Base-by-base conservation (phyloP, 2,113 vertebrate genomes). In the Megaleporinus macrocephalus region DNA sequence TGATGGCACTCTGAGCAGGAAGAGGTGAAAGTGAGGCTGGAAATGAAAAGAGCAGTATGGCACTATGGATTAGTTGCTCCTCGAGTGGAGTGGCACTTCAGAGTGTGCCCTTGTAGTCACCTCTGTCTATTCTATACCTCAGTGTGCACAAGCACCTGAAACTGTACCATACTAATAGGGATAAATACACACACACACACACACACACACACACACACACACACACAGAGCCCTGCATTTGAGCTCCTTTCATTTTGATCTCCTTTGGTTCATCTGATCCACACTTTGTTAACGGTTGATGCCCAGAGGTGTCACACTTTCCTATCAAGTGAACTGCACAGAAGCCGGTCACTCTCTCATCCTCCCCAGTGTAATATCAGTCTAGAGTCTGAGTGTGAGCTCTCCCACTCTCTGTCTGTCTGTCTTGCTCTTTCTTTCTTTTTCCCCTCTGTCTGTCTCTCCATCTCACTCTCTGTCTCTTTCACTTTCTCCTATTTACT, bases 251-350 rank as follows among this genome's bases (percentile, higher is more conserved):
- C 51, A 49, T 53, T 79, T 65, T 65, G 65, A 83, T 77, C 73
- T n/a, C 65, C 51, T 36, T 73, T 47, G 49, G 30, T 75, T 86
- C 68, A 80, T 75, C 73, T 77, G 81, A 83, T 80, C 73, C 78
- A 69, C 51, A 36, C 74, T 73, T 86, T 66, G 78, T 72, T 70
- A 72, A 76, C 47, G 44, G 68, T 76, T 66, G 78, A 83, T 65
- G 73, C 63, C 18, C 71, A 83, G 77, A 24, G 49, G 65, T 83
- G 76, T 86, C 81, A 63, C 85, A 81, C 81, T 33, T 80, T 61
- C 77, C 81, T 76, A 78, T 86, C 77, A 80, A 57, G 73, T 80
- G 72, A 78, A 73, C 68, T 14, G 26, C 24, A 41, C n/a, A 57
- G 53, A 71, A 36, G 61, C 26, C 57, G 76, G 77, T 76, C 84